Evolutionary conservation across 1,140 invertebrate genomes (phyloP).

Genomic region (Drosophila watanabei): DNA sequence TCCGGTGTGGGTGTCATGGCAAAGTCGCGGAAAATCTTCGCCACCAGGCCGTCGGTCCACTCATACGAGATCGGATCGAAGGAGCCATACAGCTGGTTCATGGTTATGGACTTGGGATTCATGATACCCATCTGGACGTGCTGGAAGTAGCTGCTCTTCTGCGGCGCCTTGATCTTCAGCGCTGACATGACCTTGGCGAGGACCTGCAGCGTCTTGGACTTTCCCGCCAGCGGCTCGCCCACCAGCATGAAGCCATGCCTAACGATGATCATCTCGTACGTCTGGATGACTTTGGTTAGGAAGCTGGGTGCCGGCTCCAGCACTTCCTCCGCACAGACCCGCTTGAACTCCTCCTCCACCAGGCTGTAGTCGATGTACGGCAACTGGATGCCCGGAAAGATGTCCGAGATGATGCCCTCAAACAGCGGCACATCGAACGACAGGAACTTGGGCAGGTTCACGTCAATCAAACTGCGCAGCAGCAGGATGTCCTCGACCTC

Average conservation of each 20-base stretch:
- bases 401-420: conserved; percentile 95
- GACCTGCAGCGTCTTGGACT: conserved; percentile 88
- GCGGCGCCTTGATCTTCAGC: conserved; percentile 88
- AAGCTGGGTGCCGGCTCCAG: conserved; percentile 91
- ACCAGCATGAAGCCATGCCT: conserved; percentile 95
- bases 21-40: conserved; percentile 91
- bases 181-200: conserved; percentile 91
- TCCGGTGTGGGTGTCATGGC: conserved; percentile 89
- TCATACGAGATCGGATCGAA: conserved; percentile 96
- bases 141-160: conserved; percentile 86
- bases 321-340: conserved; percentile 88
- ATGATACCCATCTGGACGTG: conserved; percentile 92
- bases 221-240: conserved; percentile 91
- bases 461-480: conserved; percentile 94
- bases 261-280: conserved; percentile 94
- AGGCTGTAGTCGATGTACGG: conserved; percentile 91
- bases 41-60: conserved; percentile 95
- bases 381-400: conserved; percentile 93
- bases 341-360: conserved; percentile 87
- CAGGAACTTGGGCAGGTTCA: conserved; percentile 97
- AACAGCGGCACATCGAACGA: conserved; percentile 95
- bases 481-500: conserved; percentile 93
- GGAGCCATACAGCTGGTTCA: conserved; percentile 95
- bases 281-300: conserved; percentile 90
- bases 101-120: conserved; percentile 96